A percentile compares a stretch with the other conserved stretches of the same genome.
Conservation (phyloP, 2,797 vertebrate genomes). For the Hozukius guyotensis region DNA sequence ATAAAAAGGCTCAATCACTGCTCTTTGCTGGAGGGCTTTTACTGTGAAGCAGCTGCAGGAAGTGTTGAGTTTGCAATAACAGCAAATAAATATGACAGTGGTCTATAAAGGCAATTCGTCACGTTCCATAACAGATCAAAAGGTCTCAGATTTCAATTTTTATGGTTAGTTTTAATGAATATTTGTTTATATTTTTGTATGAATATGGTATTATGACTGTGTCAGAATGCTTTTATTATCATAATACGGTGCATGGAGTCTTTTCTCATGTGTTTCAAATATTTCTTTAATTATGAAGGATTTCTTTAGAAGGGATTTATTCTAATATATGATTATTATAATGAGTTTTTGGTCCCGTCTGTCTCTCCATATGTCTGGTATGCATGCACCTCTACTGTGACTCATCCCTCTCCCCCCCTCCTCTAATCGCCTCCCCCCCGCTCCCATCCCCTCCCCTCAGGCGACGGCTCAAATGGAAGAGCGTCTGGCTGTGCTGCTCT, state of each 20-base stretch:
- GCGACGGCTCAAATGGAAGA: conserved; percentile 98
- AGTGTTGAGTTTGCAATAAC: neutral
- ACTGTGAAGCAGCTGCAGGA: neutral
- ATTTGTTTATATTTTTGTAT: neutral
- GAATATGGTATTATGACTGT: neutral
- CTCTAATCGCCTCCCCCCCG: neutral
- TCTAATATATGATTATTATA: neutral
- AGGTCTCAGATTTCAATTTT: neutral
- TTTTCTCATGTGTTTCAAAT: neutral
- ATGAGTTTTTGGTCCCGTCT: neutral
- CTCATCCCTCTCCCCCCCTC: conserved; percentile 11
- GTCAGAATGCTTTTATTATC: neutral
- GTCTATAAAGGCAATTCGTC: too few relatives aligned
- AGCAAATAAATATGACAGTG: neutral
- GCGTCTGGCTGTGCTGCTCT: conserved; percentile 91
- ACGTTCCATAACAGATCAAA: neutral
- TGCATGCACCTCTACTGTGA: conserved; percentile 18
- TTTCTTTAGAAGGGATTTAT: neutral
- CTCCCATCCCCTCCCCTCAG: conserved; percentile 64
- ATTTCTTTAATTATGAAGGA: neutral
- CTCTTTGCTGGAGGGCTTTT: neutral
- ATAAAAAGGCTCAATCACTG: neutral
- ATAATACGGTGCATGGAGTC: neutral
- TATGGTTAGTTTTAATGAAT: neutral
- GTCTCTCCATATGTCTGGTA: neutral